These are phyloP conservation scores for Sturnus vulgaris DNA, from an alignment of 2,113 vertebrate genomes.

Conservation along the genomic window DNA sequence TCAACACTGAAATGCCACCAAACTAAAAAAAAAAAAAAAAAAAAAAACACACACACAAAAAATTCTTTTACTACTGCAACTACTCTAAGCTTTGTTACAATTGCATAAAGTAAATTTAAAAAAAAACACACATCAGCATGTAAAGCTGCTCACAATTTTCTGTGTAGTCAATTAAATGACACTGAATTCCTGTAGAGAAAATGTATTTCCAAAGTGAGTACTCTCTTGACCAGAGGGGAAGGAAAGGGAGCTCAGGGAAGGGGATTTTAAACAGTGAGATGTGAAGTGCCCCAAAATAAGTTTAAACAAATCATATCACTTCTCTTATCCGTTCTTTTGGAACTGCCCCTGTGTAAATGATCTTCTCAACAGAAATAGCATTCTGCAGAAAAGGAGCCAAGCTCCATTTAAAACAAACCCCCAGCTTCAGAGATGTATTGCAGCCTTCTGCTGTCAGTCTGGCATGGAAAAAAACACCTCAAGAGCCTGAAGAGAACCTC, in stretches of 20 bases:
- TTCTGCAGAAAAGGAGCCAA: background rate
- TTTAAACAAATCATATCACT: background rate
- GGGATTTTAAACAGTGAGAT: background rate
- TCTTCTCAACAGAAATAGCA: background rate
- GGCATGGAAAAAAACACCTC: background rate
- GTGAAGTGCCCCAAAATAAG: background rate
- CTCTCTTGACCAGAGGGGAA: background rate
- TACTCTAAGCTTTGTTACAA: background rate
- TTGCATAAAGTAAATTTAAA: background rate
- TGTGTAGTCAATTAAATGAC: background rate
- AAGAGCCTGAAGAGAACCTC: background rate
- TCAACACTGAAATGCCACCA: slow-evolving; percentile 1
- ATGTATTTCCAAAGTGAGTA: background rate
- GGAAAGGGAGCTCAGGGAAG: background rate
- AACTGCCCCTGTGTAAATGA: background rate
- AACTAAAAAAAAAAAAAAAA: background rate
- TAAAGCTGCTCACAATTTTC: background rate
- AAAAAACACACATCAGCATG: background rate
- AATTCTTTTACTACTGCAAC: background rate
- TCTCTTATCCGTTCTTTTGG: background rate
- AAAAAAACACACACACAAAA: no score
- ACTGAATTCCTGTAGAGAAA: background rate
- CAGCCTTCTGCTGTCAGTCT: background rate
- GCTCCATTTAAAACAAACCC: background rate
- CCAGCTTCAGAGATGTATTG: background rate